Conservation (phyloP, 2,797 vertebrate genomes). For the Syncerus caffer region DNA sequence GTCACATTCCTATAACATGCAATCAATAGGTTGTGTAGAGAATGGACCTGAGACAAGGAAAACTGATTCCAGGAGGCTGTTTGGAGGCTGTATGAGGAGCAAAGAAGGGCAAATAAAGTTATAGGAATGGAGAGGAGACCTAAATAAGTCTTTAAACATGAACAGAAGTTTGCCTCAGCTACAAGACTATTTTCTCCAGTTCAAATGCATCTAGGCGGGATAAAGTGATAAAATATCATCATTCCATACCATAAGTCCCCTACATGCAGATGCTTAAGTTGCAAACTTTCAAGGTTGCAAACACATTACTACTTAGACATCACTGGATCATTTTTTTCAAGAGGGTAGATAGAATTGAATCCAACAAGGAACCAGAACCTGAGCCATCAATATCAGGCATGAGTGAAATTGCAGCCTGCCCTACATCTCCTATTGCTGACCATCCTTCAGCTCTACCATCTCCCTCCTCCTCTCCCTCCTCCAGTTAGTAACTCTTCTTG, state of each 20-base stretch:
- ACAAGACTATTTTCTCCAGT: not conserved
- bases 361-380: not conserved
- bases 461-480: not conserved
- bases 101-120: not conserved
- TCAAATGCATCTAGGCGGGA: not conserved
- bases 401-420: not conserved
- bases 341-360: not conserved
- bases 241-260: not conserved
- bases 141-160: not conserved
- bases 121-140: accelerated
- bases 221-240: not conserved
- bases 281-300: not conserved
- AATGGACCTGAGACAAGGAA: not conserved
- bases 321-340: not conserved
- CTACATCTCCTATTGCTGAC: not conserved
- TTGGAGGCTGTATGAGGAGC: not conserved
- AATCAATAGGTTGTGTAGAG: not conserved
- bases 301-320: not conserved
- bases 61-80: not conserved
- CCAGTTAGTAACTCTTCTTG: not conserved
- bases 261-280: not conserved
- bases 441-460: not conserved
- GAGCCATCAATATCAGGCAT: not conserved
- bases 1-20: not conserved
- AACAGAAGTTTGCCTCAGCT: not conserved